Evolutionary conservation across 2,113 vertebrate genomes (phyloP).

Genomic region (Hemiscyllium ocellatum): DNA sequence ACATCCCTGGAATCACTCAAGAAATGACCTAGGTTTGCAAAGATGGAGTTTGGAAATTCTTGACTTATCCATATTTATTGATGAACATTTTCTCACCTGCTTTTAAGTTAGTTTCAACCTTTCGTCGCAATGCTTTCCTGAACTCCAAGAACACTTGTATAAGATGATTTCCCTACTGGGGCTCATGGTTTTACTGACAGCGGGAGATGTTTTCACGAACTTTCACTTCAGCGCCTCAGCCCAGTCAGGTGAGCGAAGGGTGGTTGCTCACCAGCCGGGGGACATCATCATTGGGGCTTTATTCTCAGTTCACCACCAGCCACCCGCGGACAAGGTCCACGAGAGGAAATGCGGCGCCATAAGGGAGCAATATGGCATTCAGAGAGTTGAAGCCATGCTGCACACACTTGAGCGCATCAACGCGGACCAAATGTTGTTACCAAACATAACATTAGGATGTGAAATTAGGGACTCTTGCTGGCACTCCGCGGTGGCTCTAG

Average conservation of each 20-base stretch:
- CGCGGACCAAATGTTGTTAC: slow-evolving; percentile 73
- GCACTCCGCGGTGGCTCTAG: slow-evolving; percentile 92
- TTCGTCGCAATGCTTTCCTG: slow-evolving; percentile 58
- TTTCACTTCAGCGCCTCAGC: slow-evolving; percentile 56
- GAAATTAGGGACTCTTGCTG: slow-evolving; percentile 98
- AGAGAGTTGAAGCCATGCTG: slow-evolving; percentile 96
- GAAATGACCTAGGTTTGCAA: background rate
- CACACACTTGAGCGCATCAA: slow-evolving; percentile 93
- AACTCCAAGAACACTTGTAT: slow-evolving; percentile 55
- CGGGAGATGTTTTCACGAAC: slow-evolving; percentile 62
- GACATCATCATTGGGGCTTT: slow-evolving; percentile 95
- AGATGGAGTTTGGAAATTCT: background rate
- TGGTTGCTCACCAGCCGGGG: slow-evolving; percentile 86
- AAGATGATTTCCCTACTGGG: slow-evolving; percentile 74
- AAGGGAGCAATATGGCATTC: slow-evolving; percentile 95
- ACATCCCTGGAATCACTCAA: background rate
- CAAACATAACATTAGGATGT: slow-evolving; percentile 88
- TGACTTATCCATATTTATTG: background rate
- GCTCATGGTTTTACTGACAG: slow-evolving; percentile 58
- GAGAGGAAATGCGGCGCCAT: slow-evolving; percentile 93
- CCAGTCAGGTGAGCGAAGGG: slow-evolving; percentile 80
- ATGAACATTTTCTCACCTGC: background rate
- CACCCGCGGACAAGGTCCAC: slow-evolving; percentile 91
- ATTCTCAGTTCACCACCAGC: slow-evolving; percentile 96
- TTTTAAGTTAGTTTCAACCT: slow-evolving; percentile 20